phyloP scores from a whole-genome alignment of 1,140 invertebrate species.

The Drosophila mayri region DNA sequence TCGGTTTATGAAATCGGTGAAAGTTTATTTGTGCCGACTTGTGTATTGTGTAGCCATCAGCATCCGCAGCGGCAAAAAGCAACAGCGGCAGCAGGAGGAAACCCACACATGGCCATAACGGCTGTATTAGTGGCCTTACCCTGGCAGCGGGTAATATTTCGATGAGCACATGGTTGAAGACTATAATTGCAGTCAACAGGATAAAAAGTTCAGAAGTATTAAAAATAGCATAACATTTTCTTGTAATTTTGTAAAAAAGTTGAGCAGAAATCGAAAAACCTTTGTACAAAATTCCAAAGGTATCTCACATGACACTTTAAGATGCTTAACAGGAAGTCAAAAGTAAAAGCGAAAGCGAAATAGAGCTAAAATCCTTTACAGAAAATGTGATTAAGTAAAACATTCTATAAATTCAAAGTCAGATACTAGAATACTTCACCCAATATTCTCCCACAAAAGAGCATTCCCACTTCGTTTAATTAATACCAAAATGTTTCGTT shows the following conservation, averaged over 20 bases:
- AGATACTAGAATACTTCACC: background rate
- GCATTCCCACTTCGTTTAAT: slow-evolving; percentile 9
- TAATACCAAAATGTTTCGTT: background rate
- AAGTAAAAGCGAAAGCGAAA: too few species aligned
- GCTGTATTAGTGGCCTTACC: slow-evolving; percentile 24
- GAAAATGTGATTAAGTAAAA: too few species aligned
- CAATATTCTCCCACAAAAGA: background rate
- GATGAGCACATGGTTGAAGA: background rate
- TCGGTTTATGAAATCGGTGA: slow-evolving; percentile 63
- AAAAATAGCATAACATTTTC: background rate
- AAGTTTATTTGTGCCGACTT: slow-evolving; percentile 82
- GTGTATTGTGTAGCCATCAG: slow-evolving; percentile 55
- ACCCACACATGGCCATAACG: slow-evolving; percentile 55
- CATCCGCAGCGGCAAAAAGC: slow-evolving; percentile 35
- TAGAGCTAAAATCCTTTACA: too few species aligned
- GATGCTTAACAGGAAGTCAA: too few species aligned
- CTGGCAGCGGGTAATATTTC: slow-evolving; percentile 1
- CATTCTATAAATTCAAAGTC: too few species aligned
- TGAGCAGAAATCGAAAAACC: background rate
- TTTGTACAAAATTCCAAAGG: background rate
- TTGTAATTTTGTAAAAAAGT: background rate
- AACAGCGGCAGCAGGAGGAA: slow-evolving; percentile 33
- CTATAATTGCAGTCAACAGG: background rate
- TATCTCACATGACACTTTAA: background rate
- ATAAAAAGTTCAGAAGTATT: background rate